These are phyloP conservation scores for Podarcis cretensis DNA, from an alignment of 2,113 vertebrate species.

Conservation along the genomic window DNA sequence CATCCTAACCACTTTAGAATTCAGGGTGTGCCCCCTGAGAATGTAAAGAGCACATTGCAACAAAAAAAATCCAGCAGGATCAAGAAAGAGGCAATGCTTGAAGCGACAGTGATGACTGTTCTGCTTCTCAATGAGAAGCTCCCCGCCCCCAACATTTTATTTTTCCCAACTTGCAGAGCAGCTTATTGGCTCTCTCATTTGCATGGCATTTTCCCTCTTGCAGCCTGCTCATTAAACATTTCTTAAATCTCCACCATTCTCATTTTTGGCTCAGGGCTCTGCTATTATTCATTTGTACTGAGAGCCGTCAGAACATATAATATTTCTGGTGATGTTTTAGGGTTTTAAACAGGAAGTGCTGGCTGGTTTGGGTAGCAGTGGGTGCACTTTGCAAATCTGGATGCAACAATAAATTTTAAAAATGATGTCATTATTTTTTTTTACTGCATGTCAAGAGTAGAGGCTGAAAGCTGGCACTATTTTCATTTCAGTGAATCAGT, in stretches of 20 bases:
- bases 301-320: conserved; percentile 69
- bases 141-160: conserved; percentile 71
- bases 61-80: neutral
- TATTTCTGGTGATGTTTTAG: conserved; percentile 78
- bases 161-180: conserved; percentile 68
- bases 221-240: conserved; percentile 68
- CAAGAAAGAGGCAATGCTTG: conserved; percentile 27
- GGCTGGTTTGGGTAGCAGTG: conserved; percentile 76
- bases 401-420: conserved; percentile 82
- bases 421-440: conserved; percentile 70
- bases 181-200: conserved; percentile 77
- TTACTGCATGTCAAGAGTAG: neutral
- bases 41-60: neutral
- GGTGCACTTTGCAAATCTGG: conserved; percentile 77
- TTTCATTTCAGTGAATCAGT: neutral
- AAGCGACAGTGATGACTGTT: conserved; percentile 52
- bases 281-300: conserved; percentile 74
- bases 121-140: conserved; percentile 71
- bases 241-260: conserved; percentile 75
- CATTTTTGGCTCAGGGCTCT: conserved; percentile 75
- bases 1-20: neutral
- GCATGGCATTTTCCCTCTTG: conserved; percentile 77
- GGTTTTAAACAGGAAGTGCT: conserved; percentile 79
- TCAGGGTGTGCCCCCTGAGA: neutral
- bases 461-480: neutral